phyloP scores from a whole-genome alignment of 2,113 vertebrate genomes.

The Brienomyrus longianalis region DNA sequence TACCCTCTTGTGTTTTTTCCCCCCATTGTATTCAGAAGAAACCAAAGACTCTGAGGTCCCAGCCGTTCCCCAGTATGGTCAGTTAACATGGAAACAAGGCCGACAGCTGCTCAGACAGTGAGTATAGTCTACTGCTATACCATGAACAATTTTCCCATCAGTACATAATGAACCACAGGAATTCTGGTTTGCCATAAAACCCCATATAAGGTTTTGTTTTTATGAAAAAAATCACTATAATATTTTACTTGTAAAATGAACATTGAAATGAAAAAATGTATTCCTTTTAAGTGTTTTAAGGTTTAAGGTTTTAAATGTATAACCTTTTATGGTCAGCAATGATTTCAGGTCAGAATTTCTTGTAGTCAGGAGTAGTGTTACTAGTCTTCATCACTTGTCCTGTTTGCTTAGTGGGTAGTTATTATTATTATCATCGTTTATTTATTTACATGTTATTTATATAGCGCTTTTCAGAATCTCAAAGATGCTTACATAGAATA shows the following conservation, averaged over 20 bases:
- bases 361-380: not conserved
- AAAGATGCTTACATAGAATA: no score
- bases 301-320: no score
- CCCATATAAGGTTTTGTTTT: not conserved
- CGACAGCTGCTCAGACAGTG: slow-evolving; percentile 94
- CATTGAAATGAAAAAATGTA: not conserved
- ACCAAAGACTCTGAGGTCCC: slow-evolving; percentile 95
- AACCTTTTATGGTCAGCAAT: not conserved
- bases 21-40: slow-evolving; percentile 71
- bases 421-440: not conserved
- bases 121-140: slow-evolving; percentile 50
- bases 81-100: slow-evolving; percentile 97
- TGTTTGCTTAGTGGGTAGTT: not conserved
- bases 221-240: not conserved
- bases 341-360: not conserved
- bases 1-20: slow-evolving; percentile 11
- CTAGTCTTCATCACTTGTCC: not conserved
- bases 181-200: not conserved
- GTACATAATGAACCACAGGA: not conserved
- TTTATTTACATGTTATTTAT: no score
- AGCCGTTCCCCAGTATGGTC: slow-evolving; percentile 88
- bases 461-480: no score
- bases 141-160: not conserved
- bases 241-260: not conserved
- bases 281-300: no score